Conservation (phyloP, 2,888 invertebrate species). For the Pinctada fucata region DNA sequence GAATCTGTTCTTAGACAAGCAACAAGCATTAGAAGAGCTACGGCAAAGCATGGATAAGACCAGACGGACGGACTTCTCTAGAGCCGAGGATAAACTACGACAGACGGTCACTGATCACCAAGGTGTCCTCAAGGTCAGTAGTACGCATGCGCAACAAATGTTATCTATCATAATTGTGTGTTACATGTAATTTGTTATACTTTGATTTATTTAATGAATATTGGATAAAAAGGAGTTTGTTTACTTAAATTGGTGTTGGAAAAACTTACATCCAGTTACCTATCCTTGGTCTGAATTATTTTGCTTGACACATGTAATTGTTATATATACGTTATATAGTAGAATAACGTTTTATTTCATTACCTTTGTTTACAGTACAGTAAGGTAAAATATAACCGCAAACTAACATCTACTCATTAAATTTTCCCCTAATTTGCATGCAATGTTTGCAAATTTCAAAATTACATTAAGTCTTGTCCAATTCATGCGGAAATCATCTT, state of each 20-base stretch:
- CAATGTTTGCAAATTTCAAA: too few relatives aligned
- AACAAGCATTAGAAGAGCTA: conserved; percentile 63
- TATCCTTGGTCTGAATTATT: background rate
- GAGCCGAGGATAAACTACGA: conserved; percentile 55
- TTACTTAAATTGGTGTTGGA: background rate
- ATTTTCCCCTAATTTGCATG: too few relatives aligned
- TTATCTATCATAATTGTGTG: too few relatives aligned
- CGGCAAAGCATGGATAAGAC: conserved; percentile 61
- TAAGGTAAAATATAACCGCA: too few relatives aligned
- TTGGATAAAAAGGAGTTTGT: background rate
- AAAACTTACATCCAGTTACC: background rate
- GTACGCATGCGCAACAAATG: too few relatives aligned
- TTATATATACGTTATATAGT: too few relatives aligned
- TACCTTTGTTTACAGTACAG: too few relatives aligned
- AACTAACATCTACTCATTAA: too few relatives aligned
- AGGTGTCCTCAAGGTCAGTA: conserved; percentile 50
- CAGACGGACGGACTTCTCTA: conserved; percentile 49
- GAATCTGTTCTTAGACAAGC: conserved; percentile 66
- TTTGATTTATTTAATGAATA: background rate
- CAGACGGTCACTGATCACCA: conserved; percentile 48
- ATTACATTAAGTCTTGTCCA: too few relatives aligned
- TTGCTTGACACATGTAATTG: too few relatives aligned
- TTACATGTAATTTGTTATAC: background rate
- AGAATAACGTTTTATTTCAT: too few relatives aligned
- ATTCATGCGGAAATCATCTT: too few relatives aligned